Conservation (phyloP, 2,113 vertebrate species). For the Crotalus helleri region DNA sequence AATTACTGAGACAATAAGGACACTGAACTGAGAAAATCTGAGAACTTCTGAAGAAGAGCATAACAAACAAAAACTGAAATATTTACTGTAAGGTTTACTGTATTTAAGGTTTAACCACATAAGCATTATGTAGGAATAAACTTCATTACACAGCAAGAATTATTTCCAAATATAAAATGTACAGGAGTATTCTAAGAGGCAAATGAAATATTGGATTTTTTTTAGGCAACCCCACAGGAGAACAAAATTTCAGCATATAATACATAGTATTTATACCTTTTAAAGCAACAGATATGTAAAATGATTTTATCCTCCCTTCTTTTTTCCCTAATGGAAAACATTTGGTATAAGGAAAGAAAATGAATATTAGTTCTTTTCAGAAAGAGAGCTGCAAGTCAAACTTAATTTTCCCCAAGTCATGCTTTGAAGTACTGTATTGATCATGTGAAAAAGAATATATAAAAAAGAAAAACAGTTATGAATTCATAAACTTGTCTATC, state of each 20-base stretch:
- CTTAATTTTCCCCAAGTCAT: constrained; percentile 32
- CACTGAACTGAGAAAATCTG: neutral
- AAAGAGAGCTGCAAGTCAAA: constrained; percentile 42
- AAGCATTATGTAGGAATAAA: neutral
- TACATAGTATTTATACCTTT: constrained; percentile 45
- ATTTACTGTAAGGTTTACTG: neutral
- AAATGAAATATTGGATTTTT: neutral
- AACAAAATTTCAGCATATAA: constrained; percentile 28
- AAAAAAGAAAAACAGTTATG: neutral
- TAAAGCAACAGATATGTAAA: constrained; percentile 42
- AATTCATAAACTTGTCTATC: neutral
- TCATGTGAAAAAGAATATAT: neutral
- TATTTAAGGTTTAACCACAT: neutral
- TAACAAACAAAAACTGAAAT: neutral
- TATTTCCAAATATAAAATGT: neutral
- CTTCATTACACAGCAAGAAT: neutral
- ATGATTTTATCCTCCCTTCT: constrained; percentile 37
- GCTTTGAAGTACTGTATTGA: constrained; percentile 4
- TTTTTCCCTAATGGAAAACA: constrained; percentile 46
- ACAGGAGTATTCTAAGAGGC: neutral
- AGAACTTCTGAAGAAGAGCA: neutral
- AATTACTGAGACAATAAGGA: neutral
- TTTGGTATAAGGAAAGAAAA: constrained; percentile 39
- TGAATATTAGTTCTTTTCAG: constrained; percentile 20
- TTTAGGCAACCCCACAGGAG: constrained; percentile 5